A percentile compares a stretch with the other conserved stretches of the same genome.
phyloP scores from a whole-genome alignment of 2,113 vertebrate genomes.

The Illadopsis cleaveri region DNA sequence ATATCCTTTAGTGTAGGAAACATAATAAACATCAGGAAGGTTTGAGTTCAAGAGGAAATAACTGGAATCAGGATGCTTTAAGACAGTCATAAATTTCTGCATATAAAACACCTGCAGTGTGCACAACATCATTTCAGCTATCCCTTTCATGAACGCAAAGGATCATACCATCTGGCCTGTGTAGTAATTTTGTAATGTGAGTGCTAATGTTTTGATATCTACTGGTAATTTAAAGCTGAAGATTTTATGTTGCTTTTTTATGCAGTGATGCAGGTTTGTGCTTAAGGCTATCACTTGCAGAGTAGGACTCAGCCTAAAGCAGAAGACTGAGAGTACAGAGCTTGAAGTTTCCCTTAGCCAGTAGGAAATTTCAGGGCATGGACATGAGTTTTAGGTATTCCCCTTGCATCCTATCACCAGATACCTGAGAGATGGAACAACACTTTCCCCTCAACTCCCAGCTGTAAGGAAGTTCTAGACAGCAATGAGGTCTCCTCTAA shows the following conservation, averaged over 20 bases:
- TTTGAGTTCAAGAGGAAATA: neutral
- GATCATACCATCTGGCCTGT: neutral
- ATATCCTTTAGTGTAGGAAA: neutral
- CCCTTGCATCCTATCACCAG: neutral
- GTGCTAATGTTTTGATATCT: neutral
- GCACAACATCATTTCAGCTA: neutral
- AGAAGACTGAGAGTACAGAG: neutral
- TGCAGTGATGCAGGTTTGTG: neutral
- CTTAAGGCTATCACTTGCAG: fast-evolving
- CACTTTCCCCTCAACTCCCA: neutral
- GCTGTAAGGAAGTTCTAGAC: neutral
- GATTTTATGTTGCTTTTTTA: neutral
- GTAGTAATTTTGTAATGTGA: neutral
- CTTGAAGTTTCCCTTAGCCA: neutral
- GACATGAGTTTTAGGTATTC: neutral
- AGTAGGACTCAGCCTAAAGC: neutral
- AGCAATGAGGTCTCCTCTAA: neutral
- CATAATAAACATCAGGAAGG: neutral
- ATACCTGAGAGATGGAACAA: neutral
- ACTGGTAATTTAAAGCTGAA: neutral
- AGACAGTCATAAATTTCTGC: neutral
- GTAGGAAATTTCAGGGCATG: neutral
- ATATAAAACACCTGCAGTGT: neutral
- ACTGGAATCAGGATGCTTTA: neutral
- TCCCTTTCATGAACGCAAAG: neutral